phyloP scores from a whole-genome alignment of 2,113 vertebrate species.

The Monopterus albus region DNA sequence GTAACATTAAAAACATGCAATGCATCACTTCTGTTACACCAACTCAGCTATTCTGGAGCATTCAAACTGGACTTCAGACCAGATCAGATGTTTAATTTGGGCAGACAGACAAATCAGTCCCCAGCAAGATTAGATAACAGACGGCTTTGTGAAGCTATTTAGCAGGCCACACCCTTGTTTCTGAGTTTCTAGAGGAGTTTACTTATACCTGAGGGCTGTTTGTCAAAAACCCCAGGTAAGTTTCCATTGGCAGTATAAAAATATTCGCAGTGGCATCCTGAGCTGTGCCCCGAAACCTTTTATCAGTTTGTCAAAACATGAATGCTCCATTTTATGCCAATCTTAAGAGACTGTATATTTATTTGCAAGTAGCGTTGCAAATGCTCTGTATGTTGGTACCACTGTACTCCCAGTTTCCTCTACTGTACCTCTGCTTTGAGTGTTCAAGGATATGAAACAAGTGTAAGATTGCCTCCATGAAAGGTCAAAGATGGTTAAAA shows the following conservation, averaged over 20 bases:
- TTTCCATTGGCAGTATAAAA: conserved; percentile 67
- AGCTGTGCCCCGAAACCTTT: conserved; percentile 55
- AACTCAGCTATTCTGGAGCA: neutral
- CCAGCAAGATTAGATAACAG: neutral
- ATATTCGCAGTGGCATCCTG: conserved; percentile 30
- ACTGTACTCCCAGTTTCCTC: no score
- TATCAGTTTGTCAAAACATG: conserved; percentile 35
- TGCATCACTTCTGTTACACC: no score
- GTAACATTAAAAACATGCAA: no score
- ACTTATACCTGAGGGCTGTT: conserved; percentile 45
- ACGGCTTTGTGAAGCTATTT: neutral
- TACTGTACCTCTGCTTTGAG: no score
- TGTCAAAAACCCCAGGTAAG: conserved; percentile 45
- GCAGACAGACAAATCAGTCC: conserved; percentile 1
- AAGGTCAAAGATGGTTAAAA: no score
- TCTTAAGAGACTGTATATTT: no score
- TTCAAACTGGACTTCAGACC: no score
- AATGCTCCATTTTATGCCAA: neutral
- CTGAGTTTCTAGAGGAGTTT: conserved; percentile 27
- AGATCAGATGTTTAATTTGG: neutral
- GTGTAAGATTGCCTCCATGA: no score
- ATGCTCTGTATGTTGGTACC: no score
- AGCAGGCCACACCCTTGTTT: conserved; percentile 53
- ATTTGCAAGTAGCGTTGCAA: no score
- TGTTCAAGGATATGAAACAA: no score